These are phyloP conservation scores for Ciconia maguari DNA, from an alignment of 2,113 vertebrate species.

Conservation along the genomic window DNA sequence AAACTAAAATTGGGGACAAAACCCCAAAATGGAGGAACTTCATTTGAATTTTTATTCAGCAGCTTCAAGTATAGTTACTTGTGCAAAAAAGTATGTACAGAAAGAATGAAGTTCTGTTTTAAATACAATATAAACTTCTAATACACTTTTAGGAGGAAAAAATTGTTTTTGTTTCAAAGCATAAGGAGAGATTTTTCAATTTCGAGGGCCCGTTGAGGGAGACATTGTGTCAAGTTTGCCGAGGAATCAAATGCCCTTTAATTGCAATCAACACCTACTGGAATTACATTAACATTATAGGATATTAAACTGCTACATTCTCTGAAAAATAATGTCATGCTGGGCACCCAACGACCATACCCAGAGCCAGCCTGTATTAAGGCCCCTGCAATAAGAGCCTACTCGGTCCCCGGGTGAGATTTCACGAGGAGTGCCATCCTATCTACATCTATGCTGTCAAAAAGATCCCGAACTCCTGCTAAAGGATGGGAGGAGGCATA, in stretches of 20 bases:
- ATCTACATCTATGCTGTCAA: background rate
- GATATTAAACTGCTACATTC: background rate
- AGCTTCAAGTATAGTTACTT: background rate
- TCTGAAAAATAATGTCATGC: background rate
- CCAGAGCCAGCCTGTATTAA: background rate
- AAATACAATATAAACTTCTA: background rate
- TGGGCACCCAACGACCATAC: background rate
- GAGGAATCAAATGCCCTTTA: background rate
- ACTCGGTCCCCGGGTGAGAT: background rate
- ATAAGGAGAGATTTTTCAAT: background rate
- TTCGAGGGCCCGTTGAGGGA: background rate
- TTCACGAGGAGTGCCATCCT: background rate
- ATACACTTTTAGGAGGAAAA: background rate
- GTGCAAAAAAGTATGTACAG: background rate
- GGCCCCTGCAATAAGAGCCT: background rate
- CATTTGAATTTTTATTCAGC: background rate
- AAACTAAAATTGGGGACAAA: background rate
- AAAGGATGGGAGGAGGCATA: background rate
- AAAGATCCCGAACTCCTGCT: background rate
- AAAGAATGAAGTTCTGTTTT: background rate
- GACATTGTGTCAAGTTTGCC: background rate
- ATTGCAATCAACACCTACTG: background rate
- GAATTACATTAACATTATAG: background rate
- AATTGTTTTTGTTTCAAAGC: background rate
- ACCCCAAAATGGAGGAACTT: background rate